Percentiles rank a stretch among this genome's conserved stretches.
Evolutionary conservation across 2,113 vertebrate species (phyloP).

Genomic region (Bujurquina vittata): DNA sequence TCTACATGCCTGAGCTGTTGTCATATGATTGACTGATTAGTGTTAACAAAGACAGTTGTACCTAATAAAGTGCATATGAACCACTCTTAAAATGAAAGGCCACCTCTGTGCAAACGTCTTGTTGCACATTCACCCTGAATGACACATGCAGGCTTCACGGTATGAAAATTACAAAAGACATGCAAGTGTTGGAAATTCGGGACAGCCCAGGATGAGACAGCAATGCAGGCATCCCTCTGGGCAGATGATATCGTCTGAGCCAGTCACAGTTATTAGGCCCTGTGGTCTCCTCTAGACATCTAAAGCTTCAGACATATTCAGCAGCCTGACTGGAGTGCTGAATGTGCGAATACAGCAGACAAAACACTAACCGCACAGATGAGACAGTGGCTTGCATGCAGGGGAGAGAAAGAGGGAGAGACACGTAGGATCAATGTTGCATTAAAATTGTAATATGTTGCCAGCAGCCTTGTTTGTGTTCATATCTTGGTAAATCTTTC

Average conservation of each 20-base stretch:
- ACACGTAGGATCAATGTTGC: not conserved
- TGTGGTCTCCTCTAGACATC: constrained; percentile 5
- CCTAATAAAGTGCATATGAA: not conserved
- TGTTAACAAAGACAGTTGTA: not conserved
- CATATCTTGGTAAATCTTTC: not conserved
- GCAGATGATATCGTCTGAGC: constrained; percentile 23
- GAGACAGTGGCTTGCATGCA: not conserved
- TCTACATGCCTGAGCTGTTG: not conserved
- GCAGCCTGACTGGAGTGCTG: constrained; percentile 13
- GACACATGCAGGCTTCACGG: not conserved
- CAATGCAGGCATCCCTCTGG: constrained; percentile 16
- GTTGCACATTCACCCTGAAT: not conserved
- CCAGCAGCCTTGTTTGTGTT: not conserved
- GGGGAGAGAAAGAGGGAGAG: not conserved
- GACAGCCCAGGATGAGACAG: constrained; percentile 2
- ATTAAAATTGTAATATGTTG: not conserved
- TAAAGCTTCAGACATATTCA: constrained; percentile 45
- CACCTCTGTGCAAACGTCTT: too few relatives aligned
- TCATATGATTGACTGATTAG: not conserved
- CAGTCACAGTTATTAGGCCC: not conserved
- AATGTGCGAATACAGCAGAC: constrained; percentile 2
- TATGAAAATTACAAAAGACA: not conserved
- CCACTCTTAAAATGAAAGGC: not conserved
- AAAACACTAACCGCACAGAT: constrained; percentile 5
- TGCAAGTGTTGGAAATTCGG: not conserved